phyloP scores from a whole-genome alignment of 1,140 invertebrate genomes.

The Eriocheir sinensis region DNA sequence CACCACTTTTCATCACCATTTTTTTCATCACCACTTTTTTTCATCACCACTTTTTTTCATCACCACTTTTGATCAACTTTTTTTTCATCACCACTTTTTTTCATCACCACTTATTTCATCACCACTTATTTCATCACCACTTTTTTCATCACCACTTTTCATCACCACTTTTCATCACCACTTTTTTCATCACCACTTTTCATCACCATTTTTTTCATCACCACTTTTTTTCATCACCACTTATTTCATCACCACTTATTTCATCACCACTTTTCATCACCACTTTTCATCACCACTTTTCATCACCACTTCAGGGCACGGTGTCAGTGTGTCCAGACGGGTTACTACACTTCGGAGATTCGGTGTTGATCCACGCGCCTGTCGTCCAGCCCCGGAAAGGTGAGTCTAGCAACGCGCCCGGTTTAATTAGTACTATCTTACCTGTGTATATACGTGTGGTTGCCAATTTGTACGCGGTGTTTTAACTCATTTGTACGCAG shows the following conservation, averaged over 20 bases:
- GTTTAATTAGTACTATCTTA: too few relatives aligned
- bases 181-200: not conserved
- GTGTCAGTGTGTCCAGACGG: conserved; percentile 71
- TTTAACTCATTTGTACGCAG: too few relatives aligned
- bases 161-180: too few relatives aligned
- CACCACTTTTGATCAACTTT: too few relatives aligned
- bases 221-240: not conserved
- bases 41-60: too few relatives aligned
- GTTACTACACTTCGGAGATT: conserved; percentile 56
- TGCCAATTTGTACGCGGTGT: not conserved
- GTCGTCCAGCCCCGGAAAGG: conserved; percentile 65
- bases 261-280: not conserved
- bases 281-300: not conserved
- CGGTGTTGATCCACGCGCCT: conserved; percentile 64
- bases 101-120: too few relatives aligned
- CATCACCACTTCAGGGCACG: conserved; percentile 18
- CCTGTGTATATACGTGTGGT: not conserved
- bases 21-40: too few relatives aligned
- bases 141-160: too few relatives aligned
- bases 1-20: too few relatives aligned
- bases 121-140: not conserved
- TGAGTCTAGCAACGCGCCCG: not conserved
- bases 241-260: too few relatives aligned
- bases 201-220: not conserved
- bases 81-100: too few relatives aligned